Conservation (phyloP, 2,113 vertebrate species). For the Oriolus oriolus region DNA sequence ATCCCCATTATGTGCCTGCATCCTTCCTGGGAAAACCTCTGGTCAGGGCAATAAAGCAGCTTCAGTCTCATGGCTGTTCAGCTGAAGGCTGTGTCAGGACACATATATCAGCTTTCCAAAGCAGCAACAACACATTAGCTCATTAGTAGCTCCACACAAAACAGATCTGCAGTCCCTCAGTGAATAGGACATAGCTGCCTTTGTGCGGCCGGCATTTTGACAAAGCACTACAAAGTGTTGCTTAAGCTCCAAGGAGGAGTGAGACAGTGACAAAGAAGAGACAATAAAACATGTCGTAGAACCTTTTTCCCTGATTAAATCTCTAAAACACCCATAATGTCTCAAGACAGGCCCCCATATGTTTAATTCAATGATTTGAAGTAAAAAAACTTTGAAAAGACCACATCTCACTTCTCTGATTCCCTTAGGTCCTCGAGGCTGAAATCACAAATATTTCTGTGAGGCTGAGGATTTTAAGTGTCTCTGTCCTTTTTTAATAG, state of each 20-base stretch:
- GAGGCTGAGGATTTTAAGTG: not conserved
- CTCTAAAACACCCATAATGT: not conserved
- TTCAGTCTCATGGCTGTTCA: not conserved
- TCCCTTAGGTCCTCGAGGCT: not conserved
- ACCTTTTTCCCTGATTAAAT: not conserved
- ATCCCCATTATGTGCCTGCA: not conserved
- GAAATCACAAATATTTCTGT: not conserved
- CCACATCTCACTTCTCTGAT: not conserved
- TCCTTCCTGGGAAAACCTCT: not conserved
- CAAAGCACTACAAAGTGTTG: not conserved
- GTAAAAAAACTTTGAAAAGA: not conserved
- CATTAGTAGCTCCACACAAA: not conserved
- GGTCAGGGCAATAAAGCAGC: not conserved
- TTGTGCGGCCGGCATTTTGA: not conserved
- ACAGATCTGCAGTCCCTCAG: not conserved
- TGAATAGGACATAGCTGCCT: not conserved
- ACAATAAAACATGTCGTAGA: not conserved
- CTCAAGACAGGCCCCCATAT: not conserved
- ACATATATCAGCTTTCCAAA: not conserved
- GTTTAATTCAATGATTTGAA: not conserved
- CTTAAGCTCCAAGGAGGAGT: not conserved
- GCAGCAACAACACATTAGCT: not conserved
- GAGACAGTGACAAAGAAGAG: not conserved
- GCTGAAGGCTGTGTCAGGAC: not conserved
- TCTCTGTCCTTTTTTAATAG: not conserved